These are phyloP conservation scores for Yasuhikotakia modesta DNA, from an alignment of 2,797 vertebrate species.

Conservation along the genomic window DNA sequence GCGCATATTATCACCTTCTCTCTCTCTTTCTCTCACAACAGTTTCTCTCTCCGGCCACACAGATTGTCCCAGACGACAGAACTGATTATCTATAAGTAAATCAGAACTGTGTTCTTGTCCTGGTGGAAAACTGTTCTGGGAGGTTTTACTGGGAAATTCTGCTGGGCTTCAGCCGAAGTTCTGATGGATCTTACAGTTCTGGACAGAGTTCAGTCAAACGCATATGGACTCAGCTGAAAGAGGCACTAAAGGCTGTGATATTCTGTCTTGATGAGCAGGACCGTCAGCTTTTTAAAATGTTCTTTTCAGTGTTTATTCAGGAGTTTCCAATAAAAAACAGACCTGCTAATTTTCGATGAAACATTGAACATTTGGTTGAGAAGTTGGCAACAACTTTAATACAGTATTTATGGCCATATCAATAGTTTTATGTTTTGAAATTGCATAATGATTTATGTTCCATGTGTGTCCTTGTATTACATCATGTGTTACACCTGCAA, in stretches of 20 bases:
- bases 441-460: neutral
- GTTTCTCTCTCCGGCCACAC: slow-evolving; percentile 78
- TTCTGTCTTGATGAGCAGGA: no score
- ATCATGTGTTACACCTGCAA: slow-evolving; percentile 34
- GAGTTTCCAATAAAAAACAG: neutral
- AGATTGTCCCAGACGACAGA: no score
- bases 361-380: neutral
- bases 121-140: slow-evolving; percentile 70
- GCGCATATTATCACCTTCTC: slow-evolving; percentile 74
- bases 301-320: no score
- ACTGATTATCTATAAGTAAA: no score
- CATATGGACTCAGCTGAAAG: no score
- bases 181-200: no score
- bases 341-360: neutral
- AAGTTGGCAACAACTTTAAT: neutral
- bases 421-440: slow-evolving; percentile 11
- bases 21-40: slow-evolving; percentile 71
- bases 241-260: no score
- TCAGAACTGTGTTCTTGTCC: no score
- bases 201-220: no score
- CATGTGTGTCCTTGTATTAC: slow-evolving; percentile 14
- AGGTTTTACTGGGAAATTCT: neutral
- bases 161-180: no score
- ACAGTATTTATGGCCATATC: neutral
- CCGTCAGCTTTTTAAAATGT: neutral